These are phyloP conservation scores for Napeogenes sylphis DNA, from an alignment of 2,888 invertebrate species.

Conservation along the genomic window DNA sequence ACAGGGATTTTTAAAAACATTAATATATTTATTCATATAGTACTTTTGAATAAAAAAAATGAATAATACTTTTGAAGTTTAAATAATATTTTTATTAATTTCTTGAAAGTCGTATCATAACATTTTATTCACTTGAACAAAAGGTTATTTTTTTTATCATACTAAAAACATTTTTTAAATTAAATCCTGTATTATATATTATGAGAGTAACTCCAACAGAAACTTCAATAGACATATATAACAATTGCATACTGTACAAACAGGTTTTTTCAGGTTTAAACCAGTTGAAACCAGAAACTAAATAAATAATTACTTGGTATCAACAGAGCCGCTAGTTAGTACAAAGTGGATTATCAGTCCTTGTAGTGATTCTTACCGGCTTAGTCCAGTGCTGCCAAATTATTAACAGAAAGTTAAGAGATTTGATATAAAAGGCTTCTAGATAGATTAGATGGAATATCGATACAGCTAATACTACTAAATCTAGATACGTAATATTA, in stretches of 20 bases:
- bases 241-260: no score
- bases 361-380: slow-evolving; percentile 42
- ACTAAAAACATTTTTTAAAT: no score
- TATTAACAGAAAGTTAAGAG: slow-evolving; percentile 2
- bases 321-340: slow-evolving; percentile 18
- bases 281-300: not conserved
- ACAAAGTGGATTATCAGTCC: slow-evolving; percentile 40
- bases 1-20: no score
- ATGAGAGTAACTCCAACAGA: no score
- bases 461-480: not conserved
- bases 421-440: slow-evolving; percentile 24
- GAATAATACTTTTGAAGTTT: no score
- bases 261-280: not conserved
- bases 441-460: slow-evolving; percentile 13
- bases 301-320: not conserved
- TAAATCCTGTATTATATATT: no score
- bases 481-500: not conserved
- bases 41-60: no score
- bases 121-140: no score
- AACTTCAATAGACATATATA: not conserved
- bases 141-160: no score
- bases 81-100: no score
- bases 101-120: no score
- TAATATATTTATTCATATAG: no score
- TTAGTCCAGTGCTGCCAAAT: slow-evolving; percentile 12